These are phyloP conservation scores for Nerophis lumbriciformis DNA, from an alignment of 2,113 vertebrate genomes.

Conservation along the genomic window DNA sequence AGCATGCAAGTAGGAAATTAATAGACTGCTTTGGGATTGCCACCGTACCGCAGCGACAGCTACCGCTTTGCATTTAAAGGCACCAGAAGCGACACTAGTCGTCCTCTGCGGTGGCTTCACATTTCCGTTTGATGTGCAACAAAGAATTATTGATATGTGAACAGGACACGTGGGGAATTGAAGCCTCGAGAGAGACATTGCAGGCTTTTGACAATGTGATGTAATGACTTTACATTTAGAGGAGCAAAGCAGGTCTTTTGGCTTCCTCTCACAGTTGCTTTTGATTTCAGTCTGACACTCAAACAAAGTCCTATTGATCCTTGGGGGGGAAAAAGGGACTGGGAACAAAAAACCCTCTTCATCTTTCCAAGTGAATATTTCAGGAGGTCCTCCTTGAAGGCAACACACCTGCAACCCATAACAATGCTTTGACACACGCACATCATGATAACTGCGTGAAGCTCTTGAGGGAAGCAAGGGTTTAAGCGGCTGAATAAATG, in stretches of 20 bases:
- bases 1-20: slow-evolving; percentile 13
- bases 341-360: slow-evolving; percentile 31
- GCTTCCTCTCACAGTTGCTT: slow-evolving; percentile 30
- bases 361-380: slow-evolving; percentile 21
- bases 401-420: slow-evolving; percentile 11
- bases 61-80: slow-evolving; percentile 42
- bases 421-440: slow-evolving; percentile 18
- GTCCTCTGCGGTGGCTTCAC: slow-evolving; percentile 24
- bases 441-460: slow-evolving; percentile 31
- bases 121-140: slow-evolving; percentile 41
- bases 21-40: slow-evolving; percentile 16
- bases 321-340: slow-evolving; percentile 24
- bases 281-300: slow-evolving; percentile 50
- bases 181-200: slow-evolving; percentile 27
- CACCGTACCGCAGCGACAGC: slow-evolving; percentile 23
- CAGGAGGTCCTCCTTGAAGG: slow-evolving; percentile 16
- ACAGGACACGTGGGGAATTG: slow-evolving; percentile 31
- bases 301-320: slow-evolving; percentile 57
- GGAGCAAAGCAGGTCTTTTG: slow-evolving; percentile 40
- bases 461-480: slow-evolving; percentile 65
- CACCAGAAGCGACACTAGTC: slow-evolving; percentile 24
- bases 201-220: slow-evolving; percentile 32
- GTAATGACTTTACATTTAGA: slow-evolving; percentile 47
- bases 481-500: slow-evolving; percentile 75
- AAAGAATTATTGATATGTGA: slow-evolving; percentile 46